Evolutionary conservation across 2,113 vertebrate species (phyloP).

Genomic region (Centropus bengalensis): DNA sequence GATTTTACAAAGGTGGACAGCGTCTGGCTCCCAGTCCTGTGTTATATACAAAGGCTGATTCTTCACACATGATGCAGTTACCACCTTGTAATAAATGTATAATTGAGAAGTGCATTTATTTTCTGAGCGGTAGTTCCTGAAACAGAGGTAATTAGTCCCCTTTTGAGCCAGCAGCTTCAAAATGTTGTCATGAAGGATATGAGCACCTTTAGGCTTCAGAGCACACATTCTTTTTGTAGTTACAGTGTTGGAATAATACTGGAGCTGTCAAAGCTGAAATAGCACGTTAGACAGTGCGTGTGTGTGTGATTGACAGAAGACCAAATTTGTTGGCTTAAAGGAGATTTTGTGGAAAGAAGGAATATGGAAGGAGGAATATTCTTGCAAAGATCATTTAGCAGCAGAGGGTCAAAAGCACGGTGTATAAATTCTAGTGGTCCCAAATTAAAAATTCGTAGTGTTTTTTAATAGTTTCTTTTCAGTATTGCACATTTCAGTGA

Average conservation of each 20-base stretch:
- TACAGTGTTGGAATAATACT: neutral
- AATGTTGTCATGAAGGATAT: neutral
- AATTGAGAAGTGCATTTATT: neutral
- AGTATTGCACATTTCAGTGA: neutral
- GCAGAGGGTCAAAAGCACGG: neutral
- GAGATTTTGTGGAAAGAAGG: neutral
- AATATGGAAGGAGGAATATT: neutral
- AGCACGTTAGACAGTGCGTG: rapidly evolving
- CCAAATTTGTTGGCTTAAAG: neutral
- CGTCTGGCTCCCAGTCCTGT: neutral
- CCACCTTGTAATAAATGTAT: neutral
- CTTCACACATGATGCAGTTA: neutral
- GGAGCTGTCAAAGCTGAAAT: neutral
- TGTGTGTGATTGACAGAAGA: neutral
- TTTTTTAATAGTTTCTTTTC: neutral
- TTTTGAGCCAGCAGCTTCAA: neutral
- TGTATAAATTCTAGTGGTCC: rapidly evolving
- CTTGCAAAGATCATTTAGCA: neutral
- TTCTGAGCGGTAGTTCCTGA: neutral
- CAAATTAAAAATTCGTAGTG: neutral
- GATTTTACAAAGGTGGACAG: neutral
- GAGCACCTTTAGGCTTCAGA: neutral
- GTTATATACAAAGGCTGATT: neutral
- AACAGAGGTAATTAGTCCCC: neutral
- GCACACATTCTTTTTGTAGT: rapidly evolving